Evolutionary conservation across 2,797 vertebrate genomes (phyloP).

Genomic region (Pachyuromys duprasi): DNA sequence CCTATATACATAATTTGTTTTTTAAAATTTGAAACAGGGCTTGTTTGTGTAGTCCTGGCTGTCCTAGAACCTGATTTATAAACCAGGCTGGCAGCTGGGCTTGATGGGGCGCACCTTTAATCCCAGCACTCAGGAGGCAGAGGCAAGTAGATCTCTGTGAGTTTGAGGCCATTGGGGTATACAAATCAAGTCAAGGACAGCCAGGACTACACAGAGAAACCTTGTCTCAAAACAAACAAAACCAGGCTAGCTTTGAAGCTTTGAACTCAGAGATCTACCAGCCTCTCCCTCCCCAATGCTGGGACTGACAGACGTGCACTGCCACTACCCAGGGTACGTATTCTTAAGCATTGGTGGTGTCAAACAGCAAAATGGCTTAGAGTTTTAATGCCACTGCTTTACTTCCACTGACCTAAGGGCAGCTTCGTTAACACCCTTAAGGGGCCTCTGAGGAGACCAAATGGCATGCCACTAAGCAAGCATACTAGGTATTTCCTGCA

Average conservation of each 20-base stretch:
- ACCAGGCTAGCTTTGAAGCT: background rate
- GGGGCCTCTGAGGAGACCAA: background rate
- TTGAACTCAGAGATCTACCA: background rate
- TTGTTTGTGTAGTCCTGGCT: background rate
- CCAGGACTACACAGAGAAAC: no score
- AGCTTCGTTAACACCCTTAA: constrained; percentile 29
- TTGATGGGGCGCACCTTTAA: no score
- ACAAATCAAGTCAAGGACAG: no score
- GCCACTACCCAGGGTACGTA: background rate
- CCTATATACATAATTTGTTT: background rate
- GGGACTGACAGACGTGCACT: background rate
- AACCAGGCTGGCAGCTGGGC: background rate
- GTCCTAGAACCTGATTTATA: background rate
- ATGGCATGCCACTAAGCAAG: constrained; percentile 64
- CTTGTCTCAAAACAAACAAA: no score
- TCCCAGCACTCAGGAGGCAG: no score
- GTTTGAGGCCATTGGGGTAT: no score
- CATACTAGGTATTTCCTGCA: constrained; percentile 51
- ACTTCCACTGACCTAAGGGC: constrained; percentile 43
- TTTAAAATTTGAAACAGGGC: background rate
- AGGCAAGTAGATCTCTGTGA: no score
- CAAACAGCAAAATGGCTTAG: constrained; percentile 50
- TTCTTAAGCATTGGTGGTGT: background rate
- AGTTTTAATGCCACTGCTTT: constrained; percentile 34
- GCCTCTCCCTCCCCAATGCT: background rate